Evolutionary conservation across 1,140 invertebrate species (phyloP).

Genomic region (Rhagoletis pomonella): DNA sequence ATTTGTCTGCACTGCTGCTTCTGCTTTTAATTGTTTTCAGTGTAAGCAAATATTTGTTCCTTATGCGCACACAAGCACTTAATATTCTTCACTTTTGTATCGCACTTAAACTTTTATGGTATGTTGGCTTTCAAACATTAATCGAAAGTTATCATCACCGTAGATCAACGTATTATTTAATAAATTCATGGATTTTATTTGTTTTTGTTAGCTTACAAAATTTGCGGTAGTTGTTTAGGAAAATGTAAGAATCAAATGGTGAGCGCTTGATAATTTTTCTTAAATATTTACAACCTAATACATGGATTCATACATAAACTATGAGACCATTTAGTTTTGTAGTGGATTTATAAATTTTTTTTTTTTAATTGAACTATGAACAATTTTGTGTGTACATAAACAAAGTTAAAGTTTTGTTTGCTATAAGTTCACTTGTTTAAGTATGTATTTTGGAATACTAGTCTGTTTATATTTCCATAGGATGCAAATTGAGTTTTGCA

Average conservation of each 20-base stretch:
- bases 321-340: too few relatives aligned
- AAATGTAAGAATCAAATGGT: not conserved
- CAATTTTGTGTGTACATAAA: too few relatives aligned
- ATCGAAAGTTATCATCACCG: not conserved
- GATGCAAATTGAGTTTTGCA: too few relatives aligned
- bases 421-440: too few relatives aligned
- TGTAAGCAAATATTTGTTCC: slow-evolving; percentile 23
- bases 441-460: too few relatives aligned
- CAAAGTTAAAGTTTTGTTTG: too few relatives aligned
- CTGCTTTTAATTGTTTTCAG: slow-evolving; percentile 44
- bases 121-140: not conserved
- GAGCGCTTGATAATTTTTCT: not conserved
- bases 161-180: not conserved
- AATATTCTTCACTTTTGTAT: not conserved
- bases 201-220: slow-evolving; percentile 39
- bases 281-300: too few relatives aligned
- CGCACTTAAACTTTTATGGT: not conserved
- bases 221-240: not conserved
- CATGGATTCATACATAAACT: too few relatives aligned
- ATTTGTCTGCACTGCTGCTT: slow-evolving; percentile 33
- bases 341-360: too few relatives aligned
- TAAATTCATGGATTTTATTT: slow-evolving; percentile 30
- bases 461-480: too few relatives aligned
- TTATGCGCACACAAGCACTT: not conserved
- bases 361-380: too few relatives aligned